These are phyloP conservation scores for Willisornis vidua DNA, from an alignment of 2,113 vertebrate species.

Conservation along the genomic window DNA sequence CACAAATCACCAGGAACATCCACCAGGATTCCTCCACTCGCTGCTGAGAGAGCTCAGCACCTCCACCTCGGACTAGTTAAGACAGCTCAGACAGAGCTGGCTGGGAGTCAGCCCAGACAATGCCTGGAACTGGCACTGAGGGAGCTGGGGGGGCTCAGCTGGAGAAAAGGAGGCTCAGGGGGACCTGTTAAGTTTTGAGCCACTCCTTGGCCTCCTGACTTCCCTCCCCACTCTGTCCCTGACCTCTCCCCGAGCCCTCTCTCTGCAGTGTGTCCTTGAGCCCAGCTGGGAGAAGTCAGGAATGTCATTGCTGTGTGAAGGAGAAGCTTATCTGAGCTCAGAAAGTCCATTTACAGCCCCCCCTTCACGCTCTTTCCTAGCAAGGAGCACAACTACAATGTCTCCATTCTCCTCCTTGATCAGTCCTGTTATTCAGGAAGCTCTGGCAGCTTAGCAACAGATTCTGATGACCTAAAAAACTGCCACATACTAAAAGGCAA, in stretches of 20 bases:
- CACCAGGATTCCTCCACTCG: neutral
- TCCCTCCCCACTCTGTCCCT: neutral
- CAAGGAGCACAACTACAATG: neutral
- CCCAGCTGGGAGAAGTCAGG: neutral
- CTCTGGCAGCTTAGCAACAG: constrained; percentile 50
- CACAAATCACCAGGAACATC: neutral
- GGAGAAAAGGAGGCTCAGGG: neutral
- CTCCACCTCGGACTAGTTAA: neutral
- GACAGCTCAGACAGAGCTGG: neutral
- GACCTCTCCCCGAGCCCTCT: neutral
- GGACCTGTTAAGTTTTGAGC: neutral
- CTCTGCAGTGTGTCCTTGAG: neutral
- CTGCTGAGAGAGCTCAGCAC: accelerated
- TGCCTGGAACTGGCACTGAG: neutral
- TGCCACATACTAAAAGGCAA: neutral
- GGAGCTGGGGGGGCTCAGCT: neutral
- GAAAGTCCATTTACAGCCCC: neutral
- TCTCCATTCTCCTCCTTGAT: constrained; percentile 20
- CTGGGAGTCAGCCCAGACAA: neutral
- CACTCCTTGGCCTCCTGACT: neutral
- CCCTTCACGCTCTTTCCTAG: neutral
- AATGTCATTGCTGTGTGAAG: neutral
- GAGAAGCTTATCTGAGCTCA: neutral
- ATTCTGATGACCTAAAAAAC: constrained; percentile 47
- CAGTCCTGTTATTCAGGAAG: neutral